Conservation (phyloP, 2,113 vertebrate genomes). For the Psettodes erumei region DNA sequence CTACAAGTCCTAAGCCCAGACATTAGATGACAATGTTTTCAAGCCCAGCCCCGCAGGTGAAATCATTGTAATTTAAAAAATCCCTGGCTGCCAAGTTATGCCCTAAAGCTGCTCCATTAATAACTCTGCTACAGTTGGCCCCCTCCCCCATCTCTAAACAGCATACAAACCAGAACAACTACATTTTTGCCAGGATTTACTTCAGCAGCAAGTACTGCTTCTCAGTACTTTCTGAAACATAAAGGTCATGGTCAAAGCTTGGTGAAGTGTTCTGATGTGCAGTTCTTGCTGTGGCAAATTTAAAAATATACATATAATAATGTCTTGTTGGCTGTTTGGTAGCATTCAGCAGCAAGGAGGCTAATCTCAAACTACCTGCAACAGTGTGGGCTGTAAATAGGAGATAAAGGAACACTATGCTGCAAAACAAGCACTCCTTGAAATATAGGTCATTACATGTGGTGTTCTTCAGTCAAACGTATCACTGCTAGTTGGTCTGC, state of each 20-base stretch:
- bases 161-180: neutral
- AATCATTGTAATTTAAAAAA: conserved; percentile 7
- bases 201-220: neutral
- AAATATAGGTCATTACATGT: neutral
- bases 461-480: neutral
- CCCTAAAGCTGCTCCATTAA: conserved; percentile 17
- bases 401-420: neutral
- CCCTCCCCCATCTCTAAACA: neutral
- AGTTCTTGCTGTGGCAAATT: neutral
- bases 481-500: too few species aligned
- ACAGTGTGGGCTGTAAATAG: neutral
- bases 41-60: neutral
- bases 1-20: neutral
- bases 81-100: conserved; percentile 11
- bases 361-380: neutral
- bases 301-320: neutral
- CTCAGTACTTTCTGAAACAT: neutral
- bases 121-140: conserved; percentile 1
- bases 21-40: neutral
- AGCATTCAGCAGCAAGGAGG: neutral
- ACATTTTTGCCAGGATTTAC: too few species aligned
- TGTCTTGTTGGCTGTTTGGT: neutral
- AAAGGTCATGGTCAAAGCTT: neutral
- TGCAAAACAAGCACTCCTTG: neutral
- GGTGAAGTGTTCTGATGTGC: too few species aligned